Percentiles rank a stretch among this genome's conserved stretches.
These are phyloP conservation scores for Clostera curtula DNA, from an alignment of 2,888 invertebrate genomes.

Conservation along the genomic window DNA sequence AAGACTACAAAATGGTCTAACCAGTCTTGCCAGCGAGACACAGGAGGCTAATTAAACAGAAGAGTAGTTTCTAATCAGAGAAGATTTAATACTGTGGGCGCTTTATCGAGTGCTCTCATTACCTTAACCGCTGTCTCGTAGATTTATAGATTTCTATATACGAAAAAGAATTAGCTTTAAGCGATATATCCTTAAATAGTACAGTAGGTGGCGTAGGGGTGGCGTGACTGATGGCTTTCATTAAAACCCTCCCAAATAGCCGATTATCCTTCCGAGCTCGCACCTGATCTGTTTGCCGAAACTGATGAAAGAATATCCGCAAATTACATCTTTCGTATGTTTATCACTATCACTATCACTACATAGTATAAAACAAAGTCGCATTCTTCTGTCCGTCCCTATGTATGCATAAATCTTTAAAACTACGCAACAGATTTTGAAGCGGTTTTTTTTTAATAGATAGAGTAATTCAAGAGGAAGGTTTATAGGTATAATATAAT, in stretches of 20 bases:
- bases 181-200: conserved; percentile 9
- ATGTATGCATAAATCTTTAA: too few relatives aligned
- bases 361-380: too few relatives aligned
- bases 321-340: conserved; percentile 7
- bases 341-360: too few relatives aligned
- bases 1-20: too few relatives aligned
- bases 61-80: too few relatives aligned
- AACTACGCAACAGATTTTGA: too few relatives aligned
- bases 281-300: conserved; percentile 29
- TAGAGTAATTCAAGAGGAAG: too few relatives aligned
- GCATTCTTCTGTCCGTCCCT: too few relatives aligned
- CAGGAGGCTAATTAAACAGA: too few relatives aligned
- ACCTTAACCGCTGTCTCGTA: conserved; percentile 12
- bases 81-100: neutral
- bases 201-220: conserved; percentile 8
- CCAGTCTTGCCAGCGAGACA: too few relatives aligned
- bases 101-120: conserved; percentile 13
- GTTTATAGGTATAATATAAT: too few relatives aligned
- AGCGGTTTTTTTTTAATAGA: too few relatives aligned
- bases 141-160: conserved; percentile 15
- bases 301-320: conserved; percentile 14
- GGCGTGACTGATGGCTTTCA: conserved; percentile 37
- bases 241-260: conserved; percentile 34
- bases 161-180: conserved; percentile 13
- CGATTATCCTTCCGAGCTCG: conserved; percentile 29